phyloP scores from a whole-genome alignment of 2,888 invertebrate genomes.

The Drosophila testacea region DNA sequence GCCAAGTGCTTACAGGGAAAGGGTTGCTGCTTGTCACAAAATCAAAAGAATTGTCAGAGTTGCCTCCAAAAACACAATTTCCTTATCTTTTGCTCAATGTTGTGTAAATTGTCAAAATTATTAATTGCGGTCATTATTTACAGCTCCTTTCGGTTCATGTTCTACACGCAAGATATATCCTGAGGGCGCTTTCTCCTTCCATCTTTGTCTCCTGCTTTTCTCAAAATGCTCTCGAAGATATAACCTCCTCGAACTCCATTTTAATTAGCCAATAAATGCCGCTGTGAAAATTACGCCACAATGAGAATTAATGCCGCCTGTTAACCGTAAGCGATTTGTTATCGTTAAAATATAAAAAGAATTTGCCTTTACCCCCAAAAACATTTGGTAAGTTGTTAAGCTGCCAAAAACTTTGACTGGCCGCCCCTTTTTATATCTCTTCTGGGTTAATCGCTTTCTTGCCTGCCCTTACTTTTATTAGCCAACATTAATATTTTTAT shows the following conservation, averaged over 20 bases:
- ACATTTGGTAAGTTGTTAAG: slow-evolving; percentile 54
- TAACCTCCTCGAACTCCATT: slow-evolving; percentile 32
- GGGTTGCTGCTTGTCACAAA: slow-evolving; percentile 12
- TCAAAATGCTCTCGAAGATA: slow-evolving; percentile 5
- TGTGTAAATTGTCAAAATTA: slow-evolving; percentile 82
- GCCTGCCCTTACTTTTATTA: slow-evolving; percentile 71
- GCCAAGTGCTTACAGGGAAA: slow-evolving; percentile 40
- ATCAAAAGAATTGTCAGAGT: slow-evolving; percentile 37
- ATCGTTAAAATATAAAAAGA: slow-evolving; percentile 67
- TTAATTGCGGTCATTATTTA: slow-evolving; percentile 77
- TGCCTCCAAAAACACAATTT: slow-evolving; percentile 2
- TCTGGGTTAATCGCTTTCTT: slow-evolving; percentile 76
- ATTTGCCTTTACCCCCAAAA: slow-evolving; percentile 12
- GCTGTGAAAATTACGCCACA: slow-evolving; percentile 61
- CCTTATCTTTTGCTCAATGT: slow-evolving; percentile 68
- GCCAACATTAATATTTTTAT: slow-evolving; percentile 75
- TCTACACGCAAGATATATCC: slow-evolving; percentile 31
- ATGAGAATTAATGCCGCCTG: slow-evolving; percentile 76
- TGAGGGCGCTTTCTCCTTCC: slow-evolving; percentile 22
- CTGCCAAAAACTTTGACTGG: slow-evolving; percentile 54
- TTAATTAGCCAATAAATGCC: slow-evolving; percentile 80
- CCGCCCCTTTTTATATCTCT: slow-evolving; percentile 33
- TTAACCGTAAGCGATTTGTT: slow-evolving; percentile 79
- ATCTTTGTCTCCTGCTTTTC: too few relatives aligned
- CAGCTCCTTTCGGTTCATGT: slow-evolving; percentile 19